Base-by-base conservation (phyloP, 2,113 vertebrate species). In the Cichladusa arquata region DNA sequence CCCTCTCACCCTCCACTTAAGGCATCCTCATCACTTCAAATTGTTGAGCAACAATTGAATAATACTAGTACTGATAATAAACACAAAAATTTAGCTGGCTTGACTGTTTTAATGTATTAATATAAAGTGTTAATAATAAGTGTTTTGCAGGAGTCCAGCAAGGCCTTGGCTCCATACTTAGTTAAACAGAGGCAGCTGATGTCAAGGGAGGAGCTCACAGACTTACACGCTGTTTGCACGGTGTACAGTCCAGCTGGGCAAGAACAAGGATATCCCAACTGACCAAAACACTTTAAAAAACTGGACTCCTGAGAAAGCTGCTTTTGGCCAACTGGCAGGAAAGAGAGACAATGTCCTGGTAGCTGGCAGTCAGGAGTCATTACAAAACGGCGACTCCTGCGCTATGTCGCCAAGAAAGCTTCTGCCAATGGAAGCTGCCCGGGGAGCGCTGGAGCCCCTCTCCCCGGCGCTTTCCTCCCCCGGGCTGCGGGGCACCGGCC, bases 31-130 rank as follows among this genome's bases (percentile, higher is more conserved):
- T 2, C 31, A 11, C 42, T 84, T 70, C 1, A 2, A 57, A 70
- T 22, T 2, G 3, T 15, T 0, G 0, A 84, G 58, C 42, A 74
- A 53, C 22, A 26, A 11, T 3, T 2, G 2, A 81, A 42, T 47
- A 54, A 7, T 11, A 19, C 29, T 16, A 54, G 26, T 20, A 51
- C 14, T 12, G 22, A 22, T 7, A 53, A 56, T 6, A 92, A 88
- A 25, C 4, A 16, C 29, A 66, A 8, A 58, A 5, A 67, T 81
- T 51, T 45, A 78, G 18, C 19, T 12, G 16, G 13, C 29, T 84
- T 57, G 36, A 45, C 36, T 42, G 6, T 64, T 88, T 64, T 6
- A 42, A 36, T 6, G 7, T 4, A 14, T 38, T 47, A 44, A 58
- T 34, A 67, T 2, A 13, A 81, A 73, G 9, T 3, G 33, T 38